Base-by-base conservation (phyloP, 2,797 vertebrate species). In the Hydrolagus colliei region DNA sequence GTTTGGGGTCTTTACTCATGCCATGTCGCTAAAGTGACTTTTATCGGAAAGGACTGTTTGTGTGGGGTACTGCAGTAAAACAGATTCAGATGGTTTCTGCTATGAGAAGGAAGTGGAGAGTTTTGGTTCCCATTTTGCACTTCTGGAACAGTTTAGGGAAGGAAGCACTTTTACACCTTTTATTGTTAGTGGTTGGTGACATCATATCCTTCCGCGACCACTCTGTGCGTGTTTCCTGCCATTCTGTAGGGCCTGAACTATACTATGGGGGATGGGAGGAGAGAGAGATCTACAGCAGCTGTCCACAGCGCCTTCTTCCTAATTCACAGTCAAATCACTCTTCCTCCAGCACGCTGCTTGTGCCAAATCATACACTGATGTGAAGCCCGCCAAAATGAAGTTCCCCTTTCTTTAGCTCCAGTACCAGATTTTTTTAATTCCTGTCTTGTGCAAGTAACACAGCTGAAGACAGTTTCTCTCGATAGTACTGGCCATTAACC, bases 131-230 rank as follows among this genome's bases (percentile, higher is more conserved):
- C 93, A 94, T 94, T 94, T 95, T 93, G 91, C 92, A 89, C 93
- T 94, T 93, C 94, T 95, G 95, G 95, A 95, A 94, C 95, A 95
- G 95, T 95, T 95, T 94, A 93, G 93, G 94, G 94, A 96, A 96
- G 96, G 95, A 96, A 96, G 94, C 95, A 96, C 95, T 95, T 96
- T 96, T 95, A 94, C 95, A 96, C 95, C 95, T 97, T 95, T 95
- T 94, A 96, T 97, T 97, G 95, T 97, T 95, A 92, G 90, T 91
- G 94, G 92, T 93, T 94, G 91, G 93, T 96, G 94, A 96, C 95
- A 93, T 97, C 95, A 96, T 89, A 92, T 97, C 96, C 96, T 96
- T 96, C 94, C 94, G 91, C 91, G 91, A 90, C 91, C 90, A 86
- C 92, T 94, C 91, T 91, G 90, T 93, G 93, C 93, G 92, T 94